A percentile compares a stretch with the other conserved stretches of the same genome.
Conservation (phyloP, 2,888 invertebrate genomes). For the Pammene fasciana region DNA sequence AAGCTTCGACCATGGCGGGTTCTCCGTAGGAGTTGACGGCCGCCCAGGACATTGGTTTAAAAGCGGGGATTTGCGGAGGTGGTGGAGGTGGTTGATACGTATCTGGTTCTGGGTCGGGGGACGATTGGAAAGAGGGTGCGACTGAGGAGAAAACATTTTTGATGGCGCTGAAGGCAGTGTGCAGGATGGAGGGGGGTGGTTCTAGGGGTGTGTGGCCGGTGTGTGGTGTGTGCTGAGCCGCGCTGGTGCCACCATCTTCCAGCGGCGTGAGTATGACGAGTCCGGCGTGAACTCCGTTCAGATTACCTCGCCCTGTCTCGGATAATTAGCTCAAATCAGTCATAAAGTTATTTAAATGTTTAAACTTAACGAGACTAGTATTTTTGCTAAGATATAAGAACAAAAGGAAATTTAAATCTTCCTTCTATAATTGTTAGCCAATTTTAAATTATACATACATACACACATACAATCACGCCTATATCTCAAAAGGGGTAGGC, state of each 20-base stretch:
- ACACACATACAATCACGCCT: no score
- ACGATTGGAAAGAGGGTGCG: constrained; percentile 47
- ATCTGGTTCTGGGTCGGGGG: constrained; percentile 32
- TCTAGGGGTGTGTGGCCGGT: constrained; percentile 68
- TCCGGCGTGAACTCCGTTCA: constrained; percentile 77
- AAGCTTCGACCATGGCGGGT: constrained; percentile 68
- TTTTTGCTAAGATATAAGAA: not conserved
- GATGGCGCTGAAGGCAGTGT: constrained; percentile 72
- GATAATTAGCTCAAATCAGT: constrained; percentile 54
- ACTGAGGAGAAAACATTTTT: constrained; percentile 66
- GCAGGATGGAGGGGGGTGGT: constrained; percentile 70
- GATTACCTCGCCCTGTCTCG: constrained; percentile 79
- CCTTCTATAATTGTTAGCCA: not conserved
- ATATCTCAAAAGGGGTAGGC: no score
- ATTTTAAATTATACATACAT: no score
- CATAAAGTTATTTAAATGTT: constrained; percentile 7
- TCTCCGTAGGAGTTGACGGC: constrained; percentile 76
- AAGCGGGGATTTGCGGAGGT: constrained; percentile 61
- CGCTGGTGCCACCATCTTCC: constrained; percentile 60
- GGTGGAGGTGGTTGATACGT: constrained; percentile 69
- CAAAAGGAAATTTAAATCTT: not conserved
- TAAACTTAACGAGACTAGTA: not conserved
- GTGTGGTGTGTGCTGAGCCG: constrained; percentile 55
- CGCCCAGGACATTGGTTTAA: constrained; percentile 71
- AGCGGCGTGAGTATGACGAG: constrained; percentile 76